Base-by-base conservation (phyloP, 2,797 vertebrate genomes). In the Syngnathus rostellatus region DNA sequence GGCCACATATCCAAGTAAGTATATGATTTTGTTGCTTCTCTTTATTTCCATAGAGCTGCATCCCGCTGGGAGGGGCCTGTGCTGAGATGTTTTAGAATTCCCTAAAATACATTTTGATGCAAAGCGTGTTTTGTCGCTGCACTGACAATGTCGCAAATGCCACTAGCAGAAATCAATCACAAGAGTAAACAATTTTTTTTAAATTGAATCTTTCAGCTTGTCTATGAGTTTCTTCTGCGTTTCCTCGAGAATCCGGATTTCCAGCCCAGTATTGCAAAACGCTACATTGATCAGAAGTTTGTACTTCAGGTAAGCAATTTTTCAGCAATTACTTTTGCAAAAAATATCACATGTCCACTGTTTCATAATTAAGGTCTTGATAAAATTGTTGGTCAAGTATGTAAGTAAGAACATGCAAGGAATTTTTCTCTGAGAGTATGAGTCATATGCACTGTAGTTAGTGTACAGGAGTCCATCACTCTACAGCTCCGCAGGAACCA, bases 161-260 rank as follows among this genome's bases (percentile, higher is more conserved):
- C 39, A 23, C 17, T 11, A 11, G 21, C 19, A 45, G 7, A 25
- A 62, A 43, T 45, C 41, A 8, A 11, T 45, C 23, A 23, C 8
- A 7, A 25, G 2, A 45, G 11, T 23, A 8, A 2, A 45, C 8
- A 0, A 8, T 45, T 23, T 14, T 17, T 50, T 38, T 23, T 45
- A n/a, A 2, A 1, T 63, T 72, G 77, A 19, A 63, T 83, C 63
- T 86, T 82, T n/a, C 81, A 99, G 97, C 74, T 99, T 87, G 97
- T 98, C 50, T 99, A 99, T 69, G 97, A 99, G 87, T 99, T 99
- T 87, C 93, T 99, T 75, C 89, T 99, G 81, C 93, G 96, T 72
- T 99, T 99, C 87, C 82, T 99, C 78, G 97, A 99, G 86, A 97
- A 95, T 77, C 95, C 94, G 0, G 96, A 99, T 85, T 99, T 99